Percentiles rank a stretch among this genome's conserved stretches.
Conservation (phyloP, 2,888 invertebrate genomes). For the Limnephilus rhombicus region DNA sequence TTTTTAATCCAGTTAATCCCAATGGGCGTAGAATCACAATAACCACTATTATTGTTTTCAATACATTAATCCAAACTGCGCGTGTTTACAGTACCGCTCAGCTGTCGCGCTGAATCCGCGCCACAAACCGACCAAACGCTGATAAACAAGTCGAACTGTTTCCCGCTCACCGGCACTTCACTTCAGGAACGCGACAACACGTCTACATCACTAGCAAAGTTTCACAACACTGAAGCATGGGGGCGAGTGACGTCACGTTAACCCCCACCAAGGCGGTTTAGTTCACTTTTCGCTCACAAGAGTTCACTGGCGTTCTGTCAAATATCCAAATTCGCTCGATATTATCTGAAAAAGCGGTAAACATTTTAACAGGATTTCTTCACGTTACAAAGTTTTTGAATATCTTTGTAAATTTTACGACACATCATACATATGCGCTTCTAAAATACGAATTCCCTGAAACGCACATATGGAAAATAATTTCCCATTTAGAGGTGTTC, state of each 20-base stretch:
- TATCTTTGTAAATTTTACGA: not conserved
- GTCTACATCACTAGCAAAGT: conserved; percentile 52
- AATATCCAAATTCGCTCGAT: conserved; percentile 57
- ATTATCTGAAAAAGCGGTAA: conserved; percentile 55
- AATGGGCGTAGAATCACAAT: conserved; percentile 44
- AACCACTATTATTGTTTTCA: conserved; percentile 30
- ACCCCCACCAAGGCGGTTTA: conserved; percentile 50
- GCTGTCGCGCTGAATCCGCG: conserved; percentile 49
- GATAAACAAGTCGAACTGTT: conserved; percentile 58
- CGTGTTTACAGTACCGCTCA: conserved; percentile 50
- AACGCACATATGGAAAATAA: conserved; percentile 12
- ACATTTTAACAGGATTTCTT: not conserved
- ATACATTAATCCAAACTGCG: conserved; percentile 39
- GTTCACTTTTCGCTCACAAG: conserved; percentile 57
- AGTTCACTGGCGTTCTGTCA: conserved; percentile 51
- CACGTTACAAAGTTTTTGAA: not conserved
- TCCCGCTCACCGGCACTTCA: conserved; percentile 57
- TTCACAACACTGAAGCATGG: conserved; percentile 61
- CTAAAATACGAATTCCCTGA: not conserved
- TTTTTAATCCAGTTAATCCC: conserved; percentile 55
- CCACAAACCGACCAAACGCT: conserved; percentile 47
- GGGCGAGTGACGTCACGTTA: conserved; percentile 63
- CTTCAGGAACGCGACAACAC: conserved; percentile 66
- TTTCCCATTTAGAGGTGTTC: conserved; percentile 19
- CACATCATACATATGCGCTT: not conserved